phyloP scores from a whole-genome alignment of 2,888 invertebrate species.

The Azorinus chamasolen region DNA sequence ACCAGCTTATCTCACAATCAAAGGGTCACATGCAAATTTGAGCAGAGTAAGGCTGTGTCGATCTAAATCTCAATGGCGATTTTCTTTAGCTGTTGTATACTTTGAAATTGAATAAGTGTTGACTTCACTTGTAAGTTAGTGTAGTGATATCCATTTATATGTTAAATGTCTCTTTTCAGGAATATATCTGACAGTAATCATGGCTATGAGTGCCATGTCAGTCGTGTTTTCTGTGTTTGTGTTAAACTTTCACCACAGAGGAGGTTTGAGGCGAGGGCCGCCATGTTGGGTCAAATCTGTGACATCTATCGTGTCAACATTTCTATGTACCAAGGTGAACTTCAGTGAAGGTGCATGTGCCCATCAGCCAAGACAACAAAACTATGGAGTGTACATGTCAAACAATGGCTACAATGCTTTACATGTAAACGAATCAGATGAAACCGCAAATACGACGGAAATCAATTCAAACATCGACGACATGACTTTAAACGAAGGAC shows the following conservation, averaged over 20 bases:
- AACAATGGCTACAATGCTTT: slow-evolving; percentile 1
- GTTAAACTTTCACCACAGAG: slow-evolving; percentile 86
- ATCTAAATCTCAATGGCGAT: no score
- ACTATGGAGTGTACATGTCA: background rate
- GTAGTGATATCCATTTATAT: no score
- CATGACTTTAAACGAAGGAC: no score
- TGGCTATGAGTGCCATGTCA: slow-evolving; percentile 86
- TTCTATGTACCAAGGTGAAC: slow-evolving; percentile 70
- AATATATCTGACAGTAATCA: slow-evolving; percentile 86
- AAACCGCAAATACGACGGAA: background rate
- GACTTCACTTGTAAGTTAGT: no score
- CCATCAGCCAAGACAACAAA: background rate
- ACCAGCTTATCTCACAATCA: no score
- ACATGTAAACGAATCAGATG: background rate
- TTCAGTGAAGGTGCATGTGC: slow-evolving; percentile 11
- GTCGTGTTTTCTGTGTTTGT: slow-evolving; percentile 86
- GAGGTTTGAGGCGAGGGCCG: slow-evolving; percentile 76
- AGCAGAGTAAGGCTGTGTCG: no score
- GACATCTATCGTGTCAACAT: slow-evolving; percentile 67
- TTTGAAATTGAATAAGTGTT: no score
- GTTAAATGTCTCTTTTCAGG: no score
- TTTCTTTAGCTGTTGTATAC: no score
- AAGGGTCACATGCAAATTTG: no score
- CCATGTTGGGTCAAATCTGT: slow-evolving; percentile 81
- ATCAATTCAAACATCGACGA: no score